Conservation (phyloP, 2,888 invertebrate species). For the Acanthosoma haemorrhoidale region DNA sequence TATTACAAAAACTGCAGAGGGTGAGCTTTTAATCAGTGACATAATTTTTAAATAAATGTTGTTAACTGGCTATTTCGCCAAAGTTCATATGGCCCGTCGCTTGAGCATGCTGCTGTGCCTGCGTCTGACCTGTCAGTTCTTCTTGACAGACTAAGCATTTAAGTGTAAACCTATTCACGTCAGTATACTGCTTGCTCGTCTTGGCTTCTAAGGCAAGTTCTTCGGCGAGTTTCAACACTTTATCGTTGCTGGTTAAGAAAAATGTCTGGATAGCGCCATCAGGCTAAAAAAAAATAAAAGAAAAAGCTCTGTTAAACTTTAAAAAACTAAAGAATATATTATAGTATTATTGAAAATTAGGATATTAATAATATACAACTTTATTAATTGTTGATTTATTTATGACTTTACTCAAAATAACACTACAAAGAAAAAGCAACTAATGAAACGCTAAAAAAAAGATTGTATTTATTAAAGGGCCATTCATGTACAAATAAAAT, state of each 20-base stretch:
- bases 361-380: too few species aligned
- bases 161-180: slow-evolving; percentile 78
- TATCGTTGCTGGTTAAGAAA: slow-evolving; percentile 69
- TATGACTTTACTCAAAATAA: too few species aligned
- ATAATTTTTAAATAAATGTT: background rate
- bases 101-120: slow-evolving; percentile 80
- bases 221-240: slow-evolving; percentile 70
- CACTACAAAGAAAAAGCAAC: too few species aligned
- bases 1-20: background rate
- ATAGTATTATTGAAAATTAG: too few species aligned
- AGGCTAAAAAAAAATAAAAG: slow-evolving; percentile 48
- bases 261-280: slow-evolving; percentile 69
- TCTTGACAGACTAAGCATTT: slow-evolving; percentile 77
- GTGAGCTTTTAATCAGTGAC: background rate
- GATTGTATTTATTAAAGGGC: too few species aligned
- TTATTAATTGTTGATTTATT: too few species aligned
- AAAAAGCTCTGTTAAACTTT: too few species aligned
- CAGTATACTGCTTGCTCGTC: slow-evolving; percentile 83
- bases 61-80: slow-evolving; percentile 58
- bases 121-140: slow-evolving; percentile 69
- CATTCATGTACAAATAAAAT: too few species aligned
- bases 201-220: slow-evolving; percentile 83
- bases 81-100: slow-evolving; percentile 76
- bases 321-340: too few species aligned
- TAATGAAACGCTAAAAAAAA: too few species aligned